Evolutionary conservation across 1,140 invertebrate genomes (phyloP), one percentile per base, ranked within the genome.

Genomic region (Campoletis sonorensis): DNA sequence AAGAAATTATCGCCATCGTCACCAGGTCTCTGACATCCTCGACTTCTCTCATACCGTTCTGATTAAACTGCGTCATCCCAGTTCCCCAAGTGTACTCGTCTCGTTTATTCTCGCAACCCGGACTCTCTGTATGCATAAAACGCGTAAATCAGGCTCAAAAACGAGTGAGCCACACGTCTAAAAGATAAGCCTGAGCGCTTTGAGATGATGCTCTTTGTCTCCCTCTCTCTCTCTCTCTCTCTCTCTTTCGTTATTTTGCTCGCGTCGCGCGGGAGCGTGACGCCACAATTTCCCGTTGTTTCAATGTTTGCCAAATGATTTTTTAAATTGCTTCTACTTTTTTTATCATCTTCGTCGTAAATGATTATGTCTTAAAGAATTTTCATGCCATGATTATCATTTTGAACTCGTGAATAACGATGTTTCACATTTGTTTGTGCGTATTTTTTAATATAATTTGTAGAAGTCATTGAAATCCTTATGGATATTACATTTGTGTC

Each of bases 111-210:
- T 45, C 58, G 10, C 51, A 18, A 54, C 51, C 1, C 61, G 8
- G 61, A 7, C 21, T 23, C 45, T 54, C 7, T 58, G 16, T 78
- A 78, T 61, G 61, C 54, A 78, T 61, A 61, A 70, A 70, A 70
- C 85, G 89, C 88, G 90, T 91, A 92, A 91, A 92, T 91, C 89
- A 92, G 87, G 84, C 88, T 88, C 86, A 87, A 89, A 85, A 84
- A 85, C 85, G 54, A 81, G 84, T 86, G 67, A 71, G 81, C 80
- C 78, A 70, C 80, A 85, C 73, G 81, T 80, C 83, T 86, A 33
- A 33, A 84, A 90, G 90, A 91, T 91, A 91, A 91, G 88, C 76
- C 87, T 81, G 83, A 75, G n/a, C 78, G 85, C 58, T 79, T 79
- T 78, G 83, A 67, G 58, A 64, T 78, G 58, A 78, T 16, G 33